phyloP scores from a whole-genome alignment of 2,113 vertebrate genomes.

The Cathartes aura region DNA sequence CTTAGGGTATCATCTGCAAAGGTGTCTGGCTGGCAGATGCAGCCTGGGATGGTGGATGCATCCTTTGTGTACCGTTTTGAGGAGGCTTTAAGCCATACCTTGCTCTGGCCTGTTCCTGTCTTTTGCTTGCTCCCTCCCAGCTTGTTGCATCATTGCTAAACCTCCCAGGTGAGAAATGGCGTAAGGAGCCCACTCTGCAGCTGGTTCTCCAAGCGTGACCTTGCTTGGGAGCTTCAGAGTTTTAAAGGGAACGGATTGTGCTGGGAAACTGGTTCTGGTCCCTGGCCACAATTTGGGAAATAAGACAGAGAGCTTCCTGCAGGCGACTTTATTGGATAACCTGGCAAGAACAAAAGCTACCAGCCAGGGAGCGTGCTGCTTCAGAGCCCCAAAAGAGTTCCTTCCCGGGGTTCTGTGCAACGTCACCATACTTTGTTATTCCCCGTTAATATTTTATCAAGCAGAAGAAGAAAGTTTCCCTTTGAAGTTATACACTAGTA shows the following conservation, averaged over 20 bases:
- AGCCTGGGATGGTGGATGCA: background rate
- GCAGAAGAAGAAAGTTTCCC: background rate
- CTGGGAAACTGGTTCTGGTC: background rate
- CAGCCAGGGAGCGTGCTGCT: background rate
- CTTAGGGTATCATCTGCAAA: background rate
- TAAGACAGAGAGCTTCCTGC: background rate
- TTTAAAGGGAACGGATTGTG: background rate
- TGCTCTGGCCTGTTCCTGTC: background rate
- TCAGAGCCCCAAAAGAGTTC: background rate
- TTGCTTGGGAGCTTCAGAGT: background rate
- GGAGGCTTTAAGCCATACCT: background rate
- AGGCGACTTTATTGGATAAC: background rate
- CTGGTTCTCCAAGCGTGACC: accelerated
- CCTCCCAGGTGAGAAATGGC: too few relatives aligned
- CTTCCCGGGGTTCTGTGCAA: background rate
- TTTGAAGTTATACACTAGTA: conserved; percentile 52
- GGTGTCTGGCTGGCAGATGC: background rate
- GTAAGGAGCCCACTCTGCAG: background rate
- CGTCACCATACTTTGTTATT: accelerated
- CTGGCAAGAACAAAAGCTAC: background rate
- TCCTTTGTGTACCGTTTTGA: background rate
- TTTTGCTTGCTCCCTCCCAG: background rate
- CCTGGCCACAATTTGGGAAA: background rate
- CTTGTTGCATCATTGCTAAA: background rate
- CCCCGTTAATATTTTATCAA: conserved; percentile 29